Evolutionary conservation across 30 jellyfish, hydroid and myxozoan species (phyloP).

Genomic region (Hydractinia symbiolongicarpus): DNA sequence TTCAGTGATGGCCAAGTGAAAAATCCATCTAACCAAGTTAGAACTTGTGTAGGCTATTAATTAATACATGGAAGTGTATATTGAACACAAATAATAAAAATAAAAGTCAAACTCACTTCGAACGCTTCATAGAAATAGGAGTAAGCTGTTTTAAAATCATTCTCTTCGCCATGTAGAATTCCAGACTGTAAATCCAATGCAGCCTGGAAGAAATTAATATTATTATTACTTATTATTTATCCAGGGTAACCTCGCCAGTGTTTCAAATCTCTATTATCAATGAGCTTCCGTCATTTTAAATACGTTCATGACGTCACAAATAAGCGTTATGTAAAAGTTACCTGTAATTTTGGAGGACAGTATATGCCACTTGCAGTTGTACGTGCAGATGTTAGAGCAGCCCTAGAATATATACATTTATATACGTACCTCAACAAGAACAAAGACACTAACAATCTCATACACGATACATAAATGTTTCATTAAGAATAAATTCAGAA

Average conservation of each 20-base stretch:
- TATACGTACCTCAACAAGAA: too few species aligned
- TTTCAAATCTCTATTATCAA: too few species aligned
- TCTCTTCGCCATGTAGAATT: conserved; percentile 85
- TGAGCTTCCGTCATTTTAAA: too few species aligned
- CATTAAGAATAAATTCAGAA: too few species aligned
- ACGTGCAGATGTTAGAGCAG: conserved; percentile 96
- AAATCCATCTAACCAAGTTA: too few species aligned
- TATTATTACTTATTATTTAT: too few species aligned
- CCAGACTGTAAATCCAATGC: conserved; percentile 82
- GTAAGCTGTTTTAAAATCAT: conserved; percentile 87
- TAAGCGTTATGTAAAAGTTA: background rate
- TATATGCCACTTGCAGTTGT: conserved; percentile 94
- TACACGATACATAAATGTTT: too few species aligned
- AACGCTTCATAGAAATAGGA: conserved; percentile 97
- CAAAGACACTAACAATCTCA: too few species aligned
- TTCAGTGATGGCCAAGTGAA: too few species aligned
- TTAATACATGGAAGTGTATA: background rate
- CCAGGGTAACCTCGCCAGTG: too few species aligned
- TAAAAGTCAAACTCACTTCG: conserved; percentile 47
- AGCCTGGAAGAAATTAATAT: conserved; percentile 36
- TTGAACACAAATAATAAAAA: background rate
- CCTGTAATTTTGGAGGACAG: conserved; percentile 97
- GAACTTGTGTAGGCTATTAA: too few species aligned
- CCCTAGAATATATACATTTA: conserved; percentile 38
- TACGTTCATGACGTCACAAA: too few species aligned